These are phyloP conservation scores for Zhuqinia jingwanae DNA, from an alignment of 2,888 invertebrate genomes.

Conservation along the genomic window DNA sequence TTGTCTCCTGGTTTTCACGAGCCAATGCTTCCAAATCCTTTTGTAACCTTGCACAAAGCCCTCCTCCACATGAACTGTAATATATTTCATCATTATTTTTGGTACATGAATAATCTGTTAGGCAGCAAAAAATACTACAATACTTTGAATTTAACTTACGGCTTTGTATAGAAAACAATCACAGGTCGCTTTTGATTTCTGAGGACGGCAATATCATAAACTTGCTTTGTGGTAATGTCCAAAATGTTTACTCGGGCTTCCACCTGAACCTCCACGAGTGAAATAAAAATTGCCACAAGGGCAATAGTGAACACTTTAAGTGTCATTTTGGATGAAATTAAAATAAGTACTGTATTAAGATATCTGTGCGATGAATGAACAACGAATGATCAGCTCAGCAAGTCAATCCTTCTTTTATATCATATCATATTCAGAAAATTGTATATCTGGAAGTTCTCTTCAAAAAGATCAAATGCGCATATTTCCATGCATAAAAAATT, in stretches of 20 bases:
- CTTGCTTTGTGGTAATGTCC: conserved; percentile 50
- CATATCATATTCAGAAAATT: background rate
- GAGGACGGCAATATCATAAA: conserved; percentile 49
- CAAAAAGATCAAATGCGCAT: conserved; percentile 11
- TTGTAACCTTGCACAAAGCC: conserved; percentile 16
- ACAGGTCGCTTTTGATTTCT: conserved; percentile 55
- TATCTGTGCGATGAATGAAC: background rate
- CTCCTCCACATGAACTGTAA: conserved; percentile 48
- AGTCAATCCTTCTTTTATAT: conserved; percentile 9
- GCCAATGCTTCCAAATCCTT: conserved; percentile 37
- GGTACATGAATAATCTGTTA: too few species aligned
- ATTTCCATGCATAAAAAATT: background rate
- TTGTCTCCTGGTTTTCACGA: conserved; percentile 26
- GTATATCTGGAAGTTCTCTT: conserved; percentile 4
- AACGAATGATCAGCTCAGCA: background rate
- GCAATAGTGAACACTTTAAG: background rate
- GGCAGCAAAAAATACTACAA: background rate
- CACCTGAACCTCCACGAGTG: background rate
- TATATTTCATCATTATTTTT: too few species aligned
- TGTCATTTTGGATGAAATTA: conserved; percentile 6
- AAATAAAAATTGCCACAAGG: conserved; percentile 1
- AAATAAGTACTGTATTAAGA: background rate
- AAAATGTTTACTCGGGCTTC: conserved; percentile 47
- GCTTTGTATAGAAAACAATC: conserved; percentile 50
- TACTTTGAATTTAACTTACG: conserved; percentile 32